Evolutionary conservation across 2,888 invertebrate species (phyloP).

Genomic region (Drosophila melanocephala): DNA sequence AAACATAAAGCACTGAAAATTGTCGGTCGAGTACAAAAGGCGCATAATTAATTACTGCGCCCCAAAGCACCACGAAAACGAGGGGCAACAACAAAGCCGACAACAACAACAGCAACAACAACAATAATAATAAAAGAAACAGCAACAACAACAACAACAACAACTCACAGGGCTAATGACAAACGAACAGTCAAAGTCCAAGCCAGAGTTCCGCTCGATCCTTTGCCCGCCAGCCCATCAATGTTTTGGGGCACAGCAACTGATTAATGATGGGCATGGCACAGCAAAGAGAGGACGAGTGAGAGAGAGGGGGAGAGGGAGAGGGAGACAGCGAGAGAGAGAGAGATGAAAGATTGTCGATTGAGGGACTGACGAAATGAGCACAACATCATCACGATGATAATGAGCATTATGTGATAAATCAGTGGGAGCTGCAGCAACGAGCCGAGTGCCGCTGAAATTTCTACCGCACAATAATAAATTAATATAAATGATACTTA

Average conservation of each 20-base stretch:
- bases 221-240: background rate
- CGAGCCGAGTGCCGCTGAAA: constrained; percentile 67
- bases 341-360: constrained; percentile 26
- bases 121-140: constrained; percentile 18
- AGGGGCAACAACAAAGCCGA: constrained; percentile 40
- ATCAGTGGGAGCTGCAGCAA: constrained; percentile 50
- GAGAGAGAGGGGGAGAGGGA: constrained; percentile 7
- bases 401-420: constrained; percentile 78
- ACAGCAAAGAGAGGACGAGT: constrained; percentile 6
- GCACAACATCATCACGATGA: constrained; percentile 79
- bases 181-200: constrained; percentile 63
- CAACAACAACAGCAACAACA: constrained; percentile 37
- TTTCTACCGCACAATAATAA: constrained; percentile 79
- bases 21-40: constrained; percentile 79
- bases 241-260: constrained; percentile 39
- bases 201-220: constrained; percentile 16
- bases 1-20: constrained; percentile 80
- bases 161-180: constrained; percentile 65
- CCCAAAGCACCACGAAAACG: constrained; percentile 66
- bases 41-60: constrained; percentile 82
- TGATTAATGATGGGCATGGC: constrained; percentile 81
- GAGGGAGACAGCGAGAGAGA: constrained; percentile 11
- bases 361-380: constrained; percentile 71
- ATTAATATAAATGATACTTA: constrained; percentile 84
- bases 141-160: constrained; percentile 4